Base-by-base conservation (phyloP, 1,140 invertebrate genomes). In the Melitaea cinxia region DNA sequence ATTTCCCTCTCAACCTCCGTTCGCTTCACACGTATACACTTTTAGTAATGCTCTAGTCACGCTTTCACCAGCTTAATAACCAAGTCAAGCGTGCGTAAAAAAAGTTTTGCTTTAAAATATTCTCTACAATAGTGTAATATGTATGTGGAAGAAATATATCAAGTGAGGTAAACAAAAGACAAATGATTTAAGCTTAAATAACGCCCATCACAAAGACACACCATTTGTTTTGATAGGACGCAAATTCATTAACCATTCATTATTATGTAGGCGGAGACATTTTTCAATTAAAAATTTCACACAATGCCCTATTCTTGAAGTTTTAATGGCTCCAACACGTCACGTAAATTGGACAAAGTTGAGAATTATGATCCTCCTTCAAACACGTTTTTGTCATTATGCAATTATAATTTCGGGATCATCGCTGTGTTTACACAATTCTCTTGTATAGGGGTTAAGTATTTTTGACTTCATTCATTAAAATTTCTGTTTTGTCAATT, bases 241-340 rank as follows among this genome's bases (percentile, higher is more conserved):
- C 4, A 3, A 42, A 42, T 17, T 42, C 14, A 42, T 42, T 42
- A 17, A 42, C 2, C 14, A 17, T 17, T 42, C 6, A 42, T 42
- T 42, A 9, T 42, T 1, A 17, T 6, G 15, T 4, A 42, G 37
- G 14, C 14, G 15, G 14, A 47, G 17, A 21, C 10, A 23, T 21
- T 47, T 42, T 24, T 47, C 42, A 47, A 47, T 47, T 47, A 47
- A 47, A 47, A 47, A 23, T 23, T 47, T 23, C 21, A 47, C 42
- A 47, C 21, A 47, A 47, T 47, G 14, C 17, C 54, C 37, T 39
- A 7, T 39, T 15, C 35, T 10, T 37, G 10, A 17, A 28, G 54
- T 56, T 19, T 17, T 19, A 56, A 56, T 56, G 54, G 54, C 54
- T 15, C 30, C 28, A 55, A 42, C 37, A 45, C 35, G 54, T 56